Evolutionary conservation across 2,113 vertebrate species (phyloP), one percentile per base, ranked within the genome.

Genomic region (Pheucticus melanocephalus): DNA sequence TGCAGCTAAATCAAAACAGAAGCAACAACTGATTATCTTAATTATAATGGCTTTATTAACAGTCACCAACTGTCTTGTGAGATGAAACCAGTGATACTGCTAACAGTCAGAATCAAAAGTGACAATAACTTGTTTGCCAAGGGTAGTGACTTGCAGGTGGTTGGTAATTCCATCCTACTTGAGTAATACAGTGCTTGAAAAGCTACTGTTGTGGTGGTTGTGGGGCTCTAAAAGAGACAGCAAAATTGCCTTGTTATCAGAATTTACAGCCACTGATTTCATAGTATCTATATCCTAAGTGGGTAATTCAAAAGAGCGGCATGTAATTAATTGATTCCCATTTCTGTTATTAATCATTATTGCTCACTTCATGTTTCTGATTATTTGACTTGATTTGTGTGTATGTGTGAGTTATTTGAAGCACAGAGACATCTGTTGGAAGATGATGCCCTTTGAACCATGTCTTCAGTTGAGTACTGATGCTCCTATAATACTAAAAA

Each of bases 51-150:
- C 19, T 92, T 82, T 92, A 82, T 92, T 90, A 72, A 72, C 25
- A 92, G 45, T 47, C 39, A 83, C 3, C 15, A 50, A 83, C 39
- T 79, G 28, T 81, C 39, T 80, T 81, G 56, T 87, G 60, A 70
- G 40, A 79, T 87, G 93, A 94, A 94, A 25, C 45, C 25, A 53
- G 30, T 40, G 40, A 27, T 87, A 90, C 25, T 71, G 42, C 39
- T 68, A 76, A 71, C 40, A 60, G n/a, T 71, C 56, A 91, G 68
- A 86, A 94, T 83, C 39, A 92, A 93, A 96, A 80, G 66, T 73
- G 79, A 85, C 90, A 85, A 90, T 76, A 95, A 72, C n/a, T 66
- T 37, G 11, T n/a, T 88, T 92, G 35, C 33, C 19, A 73, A 77
- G 23, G 24, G 10, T 88, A 73, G 69, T 39, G 59, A 65, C 42